Percentiles rank a stretch among this genome's conserved stretches.
phyloP scores from a whole-genome alignment of 2,113 vertebrate genomes.

The Lamprologus ornatipinnis region DNA sequence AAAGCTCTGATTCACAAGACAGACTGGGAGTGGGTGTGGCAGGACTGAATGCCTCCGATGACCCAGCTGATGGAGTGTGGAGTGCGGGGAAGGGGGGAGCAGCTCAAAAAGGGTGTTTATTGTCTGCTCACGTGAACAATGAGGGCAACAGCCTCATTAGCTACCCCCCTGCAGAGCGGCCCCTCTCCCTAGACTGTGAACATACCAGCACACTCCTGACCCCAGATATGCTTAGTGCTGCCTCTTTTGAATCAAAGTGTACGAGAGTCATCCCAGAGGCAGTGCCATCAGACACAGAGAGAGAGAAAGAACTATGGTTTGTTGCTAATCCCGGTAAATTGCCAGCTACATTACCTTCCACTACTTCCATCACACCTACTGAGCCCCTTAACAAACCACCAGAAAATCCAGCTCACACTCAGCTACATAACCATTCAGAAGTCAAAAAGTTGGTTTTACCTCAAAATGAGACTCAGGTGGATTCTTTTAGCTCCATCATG shows the following conservation, averaged over 20 bases:
- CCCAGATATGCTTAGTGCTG: not conserved
- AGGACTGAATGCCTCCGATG: not conserved
- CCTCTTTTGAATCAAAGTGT: conserved; percentile 17
- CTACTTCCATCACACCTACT: not conserved
- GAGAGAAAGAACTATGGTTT: not conserved
- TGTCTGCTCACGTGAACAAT: conserved; percentile 8
- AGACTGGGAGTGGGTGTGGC: not conserved
- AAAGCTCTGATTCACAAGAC: not conserved
- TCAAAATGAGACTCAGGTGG: not conserved
- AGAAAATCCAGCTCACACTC: not conserved
- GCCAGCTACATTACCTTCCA: not conserved
- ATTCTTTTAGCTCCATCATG: conserved; percentile 27
- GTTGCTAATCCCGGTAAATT: not conserved
- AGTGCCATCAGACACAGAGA: not conserved
- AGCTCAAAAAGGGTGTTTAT: not conserved
- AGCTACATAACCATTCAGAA: not conserved
- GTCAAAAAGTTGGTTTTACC: not conserved
- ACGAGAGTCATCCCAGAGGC: not conserved
- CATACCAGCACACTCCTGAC: not conserved
- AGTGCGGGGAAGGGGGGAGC: conserved; percentile 22
- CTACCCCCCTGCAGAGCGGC: conserved; percentile 55
- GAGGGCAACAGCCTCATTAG: not conserved
- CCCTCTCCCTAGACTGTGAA: conserved; percentile 63
- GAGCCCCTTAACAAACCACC: not conserved
- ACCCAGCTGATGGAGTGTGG: conserved; percentile 30